Conservation (phyloP, 1,140 invertebrate species). For the Nephila pilipes region DNA sequence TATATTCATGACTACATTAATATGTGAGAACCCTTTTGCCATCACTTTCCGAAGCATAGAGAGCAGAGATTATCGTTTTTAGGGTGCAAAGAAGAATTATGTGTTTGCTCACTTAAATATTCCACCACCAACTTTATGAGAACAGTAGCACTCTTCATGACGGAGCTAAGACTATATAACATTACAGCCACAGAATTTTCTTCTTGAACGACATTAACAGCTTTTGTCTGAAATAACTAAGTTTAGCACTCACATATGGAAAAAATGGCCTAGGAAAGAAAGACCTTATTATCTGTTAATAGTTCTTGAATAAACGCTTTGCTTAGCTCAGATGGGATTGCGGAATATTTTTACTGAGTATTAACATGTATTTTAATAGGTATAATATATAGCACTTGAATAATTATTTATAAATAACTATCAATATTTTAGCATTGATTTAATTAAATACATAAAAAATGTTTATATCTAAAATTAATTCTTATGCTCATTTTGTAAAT, state of each 20-base stretch:
- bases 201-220: not conserved
- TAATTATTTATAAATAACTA: too few species aligned
- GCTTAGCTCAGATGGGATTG: too few species aligned
- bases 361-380: too few species aligned
- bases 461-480: too few species aligned
- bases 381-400: too few species aligned
- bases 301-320: too few species aligned
- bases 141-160: conserved; percentile 42
- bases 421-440: too few species aligned
- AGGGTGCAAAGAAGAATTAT: conserved; percentile 62
- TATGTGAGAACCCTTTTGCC: conserved; percentile 47
- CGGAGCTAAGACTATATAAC: conserved; percentile 11
- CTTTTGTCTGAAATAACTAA: conserved; percentile 7
- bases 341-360: too few species aligned
- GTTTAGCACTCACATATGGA: conserved; percentile 1
- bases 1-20: conserved; percentile 69
- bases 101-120: conserved; percentile 68
- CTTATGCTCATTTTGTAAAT: too few species aligned
- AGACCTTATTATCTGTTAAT: not conserved
- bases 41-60: conserved; percentile 12
- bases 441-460: too few species aligned
- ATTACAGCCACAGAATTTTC: not conserved
- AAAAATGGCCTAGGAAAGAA: not conserved
- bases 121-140: conserved; percentile 48
- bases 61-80: conserved; percentile 51